Conservation (phyloP, 2,797 vertebrate species). For the Coregonus suidteri region DNA sequence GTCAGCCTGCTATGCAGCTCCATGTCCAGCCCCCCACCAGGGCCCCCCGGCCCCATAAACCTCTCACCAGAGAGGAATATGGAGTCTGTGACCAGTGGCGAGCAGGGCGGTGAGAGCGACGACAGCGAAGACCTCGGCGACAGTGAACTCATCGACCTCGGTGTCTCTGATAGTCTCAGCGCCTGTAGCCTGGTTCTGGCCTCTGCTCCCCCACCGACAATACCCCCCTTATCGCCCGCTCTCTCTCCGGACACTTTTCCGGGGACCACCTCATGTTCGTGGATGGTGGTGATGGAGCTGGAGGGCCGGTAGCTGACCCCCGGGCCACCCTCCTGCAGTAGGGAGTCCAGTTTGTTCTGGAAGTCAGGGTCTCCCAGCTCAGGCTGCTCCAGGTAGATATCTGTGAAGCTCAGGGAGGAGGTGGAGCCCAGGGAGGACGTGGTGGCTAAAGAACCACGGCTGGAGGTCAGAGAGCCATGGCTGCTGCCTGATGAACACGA, state of each 20-base stretch:
- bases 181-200: constrained; percentile 78
- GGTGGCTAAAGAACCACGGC: constrained; percentile 88
- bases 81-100: constrained; percentile 84
- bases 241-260: constrained; percentile 60
- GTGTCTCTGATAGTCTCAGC: constrained; percentile 86
- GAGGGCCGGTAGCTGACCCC: constrained; percentile 85
- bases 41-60: constrained; percentile 68
- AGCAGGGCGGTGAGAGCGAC: constrained; percentile 93
- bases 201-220: constrained; percentile 31
- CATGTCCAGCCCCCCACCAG: constrained; percentile 67
- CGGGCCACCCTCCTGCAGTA: constrained; percentile 85
- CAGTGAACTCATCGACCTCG: constrained; percentile 88
- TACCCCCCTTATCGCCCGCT: constrained; percentile 45
- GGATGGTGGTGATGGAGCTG: constrained; percentile 94
- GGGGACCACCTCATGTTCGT: constrained; percentile 86
- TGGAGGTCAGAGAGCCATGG: constrained; percentile 90
- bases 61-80: constrained; percentile 82
- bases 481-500: constrained; percentile 97
- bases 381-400: constrained; percentile 88
- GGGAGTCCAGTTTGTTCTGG: constrained; percentile 88
- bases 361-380: constrained; percentile 89
- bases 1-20: constrained; percentile 76
- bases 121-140: constrained; percentile 96
- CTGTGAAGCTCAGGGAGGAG: constrained; percentile 91
- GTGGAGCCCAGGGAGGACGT: constrained; percentile 91